Evolutionary conservation across 2,888 invertebrate genomes (phyloP).

Genomic region (Ischnura elegans): DNA sequence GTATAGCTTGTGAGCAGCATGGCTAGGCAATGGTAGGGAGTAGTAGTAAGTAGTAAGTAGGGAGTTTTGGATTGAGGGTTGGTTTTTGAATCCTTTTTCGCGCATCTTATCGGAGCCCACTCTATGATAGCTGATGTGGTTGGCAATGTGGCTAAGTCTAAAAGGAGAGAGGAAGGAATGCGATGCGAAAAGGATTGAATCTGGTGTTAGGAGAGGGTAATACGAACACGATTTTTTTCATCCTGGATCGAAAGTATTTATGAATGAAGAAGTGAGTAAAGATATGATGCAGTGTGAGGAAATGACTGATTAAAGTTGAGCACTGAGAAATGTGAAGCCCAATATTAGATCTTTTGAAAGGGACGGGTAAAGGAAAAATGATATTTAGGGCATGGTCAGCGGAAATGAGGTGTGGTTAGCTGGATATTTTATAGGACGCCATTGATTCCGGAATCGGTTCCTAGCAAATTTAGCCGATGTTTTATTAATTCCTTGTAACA

Average conservation of each 20-base stretch:
- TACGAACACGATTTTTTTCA: not conserved
- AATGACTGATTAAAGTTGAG: conserved; percentile 22
- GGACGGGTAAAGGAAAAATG: not conserved
- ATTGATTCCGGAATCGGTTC: not conserved
- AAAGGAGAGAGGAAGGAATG: not conserved
- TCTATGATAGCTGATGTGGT: not conserved
- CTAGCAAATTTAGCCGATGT: no score
- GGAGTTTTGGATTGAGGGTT: not conserved
- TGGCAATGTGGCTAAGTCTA: not conserved
- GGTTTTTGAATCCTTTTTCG: not conserved
- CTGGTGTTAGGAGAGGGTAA: not conserved
- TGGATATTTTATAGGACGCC: not conserved
- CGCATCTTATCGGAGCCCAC: not conserved
- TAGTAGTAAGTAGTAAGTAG: not conserved
- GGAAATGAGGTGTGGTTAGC: not conserved
- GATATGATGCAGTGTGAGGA: not conserved
- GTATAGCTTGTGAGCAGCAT: not conserved
- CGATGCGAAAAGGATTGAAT: not conserved
- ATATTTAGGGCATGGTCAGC: not conserved
- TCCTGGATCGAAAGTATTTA: not conserved
- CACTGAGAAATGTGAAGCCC: not conserved
- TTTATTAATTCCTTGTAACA: no score
- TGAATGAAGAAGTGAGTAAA: not conserved
- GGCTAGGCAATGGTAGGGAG: not conserved
- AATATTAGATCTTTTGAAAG: not conserved